These are phyloP conservation scores for Spea bombifrons DNA, from an alignment of 2,113 vertebrate species.

Conservation along the genomic window DNA sequence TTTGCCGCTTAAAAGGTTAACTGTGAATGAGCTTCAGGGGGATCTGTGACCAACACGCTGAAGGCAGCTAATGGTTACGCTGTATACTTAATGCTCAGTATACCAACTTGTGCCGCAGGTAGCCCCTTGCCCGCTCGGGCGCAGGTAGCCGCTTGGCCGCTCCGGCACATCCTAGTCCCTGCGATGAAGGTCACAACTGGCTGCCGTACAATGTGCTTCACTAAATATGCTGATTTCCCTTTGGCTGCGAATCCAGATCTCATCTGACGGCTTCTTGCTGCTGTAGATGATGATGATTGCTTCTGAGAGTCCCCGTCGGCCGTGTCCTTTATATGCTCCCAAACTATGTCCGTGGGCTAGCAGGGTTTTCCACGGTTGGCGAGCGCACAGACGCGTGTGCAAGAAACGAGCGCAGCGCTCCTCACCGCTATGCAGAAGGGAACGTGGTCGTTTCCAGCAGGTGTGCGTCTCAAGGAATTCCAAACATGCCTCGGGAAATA, in stretches of 20 bases:
- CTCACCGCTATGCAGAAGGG: neutral
- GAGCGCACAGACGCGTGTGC: neutral
- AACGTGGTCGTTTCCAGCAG: slow-evolving; percentile 62
- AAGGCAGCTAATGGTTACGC: too few species aligned
- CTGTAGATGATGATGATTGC: slow-evolving; percentile 12
- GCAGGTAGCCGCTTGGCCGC: too few species aligned
- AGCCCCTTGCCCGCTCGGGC: too few species aligned
- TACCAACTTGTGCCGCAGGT: too few species aligned
- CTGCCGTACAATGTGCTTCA: neutral
- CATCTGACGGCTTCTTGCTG: slow-evolving; percentile 14
- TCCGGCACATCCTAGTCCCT: neutral
- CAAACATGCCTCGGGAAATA: slow-evolving; percentile 69
- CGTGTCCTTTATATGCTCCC: neutral
- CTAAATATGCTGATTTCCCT: slow-evolving; percentile 5
- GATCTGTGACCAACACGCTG: too few species aligned
- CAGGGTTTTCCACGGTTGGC: neutral
- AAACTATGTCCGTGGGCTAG: neutral
- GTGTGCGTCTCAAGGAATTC: slow-evolving; percentile 76
- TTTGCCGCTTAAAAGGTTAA: too few species aligned
- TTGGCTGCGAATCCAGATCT: neutral
- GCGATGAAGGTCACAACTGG: slow-evolving; percentile 31
- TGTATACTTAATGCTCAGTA: too few species aligned
- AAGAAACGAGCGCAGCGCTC: neutral
- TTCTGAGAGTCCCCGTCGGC: neutral
- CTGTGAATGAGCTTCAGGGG: too few species aligned